Conservation (phyloP, 1,140 invertebrate species). For the Coboldia fuscipes region DNA sequence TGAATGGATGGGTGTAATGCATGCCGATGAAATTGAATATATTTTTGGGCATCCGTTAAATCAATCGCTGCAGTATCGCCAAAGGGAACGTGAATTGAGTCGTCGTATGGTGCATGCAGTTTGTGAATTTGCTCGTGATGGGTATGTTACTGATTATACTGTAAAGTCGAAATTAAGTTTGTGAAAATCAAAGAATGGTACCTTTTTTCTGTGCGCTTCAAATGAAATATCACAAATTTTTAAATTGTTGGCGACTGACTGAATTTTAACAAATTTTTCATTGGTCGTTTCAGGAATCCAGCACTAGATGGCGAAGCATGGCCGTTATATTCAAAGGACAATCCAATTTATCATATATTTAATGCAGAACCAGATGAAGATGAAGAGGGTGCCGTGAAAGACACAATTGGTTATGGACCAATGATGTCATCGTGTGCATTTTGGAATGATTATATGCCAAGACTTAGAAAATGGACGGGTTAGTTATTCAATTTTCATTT, state of each 20-base stretch:
- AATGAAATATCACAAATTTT: background rate
- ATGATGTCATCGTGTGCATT: slow-evolving; percentile 75
- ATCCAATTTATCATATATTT: slow-evolving; percentile 75
- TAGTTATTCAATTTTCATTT: no score
- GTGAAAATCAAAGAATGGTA: background rate
- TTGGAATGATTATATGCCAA: slow-evolving; percentile 86
- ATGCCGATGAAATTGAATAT: slow-evolving; percentile 92
- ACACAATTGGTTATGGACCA: slow-evolving; percentile 47
- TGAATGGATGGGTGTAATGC: slow-evolving; percentile 94
- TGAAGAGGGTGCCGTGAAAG: slow-evolving; percentile 31
- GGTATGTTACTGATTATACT: slow-evolving; percentile 37
- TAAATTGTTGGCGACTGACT: background rate
- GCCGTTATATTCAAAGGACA: slow-evolving; percentile 66
- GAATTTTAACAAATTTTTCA: background rate
- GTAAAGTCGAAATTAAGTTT: background rate
- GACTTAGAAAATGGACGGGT: slow-evolving; percentile 52
- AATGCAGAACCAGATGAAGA: slow-evolving; percentile 42
- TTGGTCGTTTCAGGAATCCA: slow-evolving; percentile 45
- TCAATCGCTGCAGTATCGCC: slow-evolving; percentile 56
- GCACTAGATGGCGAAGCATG: slow-evolving; percentile 59
- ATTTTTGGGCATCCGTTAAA: slow-evolving; percentile 85
- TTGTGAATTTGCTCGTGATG: slow-evolving; percentile 64
- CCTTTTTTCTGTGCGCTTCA: background rate
- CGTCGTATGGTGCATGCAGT: slow-evolving; percentile 69
- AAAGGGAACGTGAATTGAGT: slow-evolving; percentile 62